These are phyloP conservation scores for Piaya cayana DNA, from an alignment of 2,113 vertebrate species.

Conservation along the genomic window DNA sequence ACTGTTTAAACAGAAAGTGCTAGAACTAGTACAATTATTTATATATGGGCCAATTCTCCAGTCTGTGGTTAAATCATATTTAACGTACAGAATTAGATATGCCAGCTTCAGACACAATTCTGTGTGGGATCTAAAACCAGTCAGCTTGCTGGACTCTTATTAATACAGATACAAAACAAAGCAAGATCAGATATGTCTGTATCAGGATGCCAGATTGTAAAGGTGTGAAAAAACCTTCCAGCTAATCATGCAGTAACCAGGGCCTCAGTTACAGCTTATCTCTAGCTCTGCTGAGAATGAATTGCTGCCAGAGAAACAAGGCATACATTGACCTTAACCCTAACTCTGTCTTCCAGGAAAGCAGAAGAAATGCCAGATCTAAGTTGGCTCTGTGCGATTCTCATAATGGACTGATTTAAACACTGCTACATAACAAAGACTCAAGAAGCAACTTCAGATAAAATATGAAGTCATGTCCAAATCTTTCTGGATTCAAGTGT, in stretches of 20 bases:
- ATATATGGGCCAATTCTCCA: neutral
- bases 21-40: neutral
- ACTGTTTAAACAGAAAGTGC: neutral
- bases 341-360: neutral
- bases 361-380: neutral
- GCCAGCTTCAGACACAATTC: neutral
- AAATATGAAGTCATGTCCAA: neutral
- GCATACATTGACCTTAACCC: neutral
- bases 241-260: neutral
- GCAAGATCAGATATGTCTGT: neutral
- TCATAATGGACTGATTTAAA: neutral
- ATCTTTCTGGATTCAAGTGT: neutral
- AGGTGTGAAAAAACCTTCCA: neutral
- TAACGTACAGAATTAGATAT: neutral
- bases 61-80: neutral
- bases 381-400: neutral
- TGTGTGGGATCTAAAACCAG: neutral
- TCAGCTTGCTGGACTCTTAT: neutral
- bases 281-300: neutral
- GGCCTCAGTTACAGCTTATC: neutral
- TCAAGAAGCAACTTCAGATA: neutral
- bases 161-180: fast-evolving
- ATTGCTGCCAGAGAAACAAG: neutral
- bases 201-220: neutral
- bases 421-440: neutral